Percentiles rank a stretch among this genome's conserved stretches.
These are phyloP conservation scores for Polyommatus iphigenia DNA, from an alignment of 2,888 invertebrate species.

Conservation along the genomic window DNA sequence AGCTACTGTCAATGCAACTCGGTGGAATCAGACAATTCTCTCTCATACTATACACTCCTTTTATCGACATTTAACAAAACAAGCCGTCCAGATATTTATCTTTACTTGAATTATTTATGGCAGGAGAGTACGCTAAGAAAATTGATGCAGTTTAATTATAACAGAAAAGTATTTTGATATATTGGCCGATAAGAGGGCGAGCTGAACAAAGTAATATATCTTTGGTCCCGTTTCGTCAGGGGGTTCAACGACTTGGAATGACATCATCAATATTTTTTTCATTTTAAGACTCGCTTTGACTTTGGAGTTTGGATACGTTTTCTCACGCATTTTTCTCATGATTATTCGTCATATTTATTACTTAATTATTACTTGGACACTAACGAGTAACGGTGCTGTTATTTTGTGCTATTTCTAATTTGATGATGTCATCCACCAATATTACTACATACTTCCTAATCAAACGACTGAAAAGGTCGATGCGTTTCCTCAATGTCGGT, in stretches of 20 bases:
- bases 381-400: too few relatives aligned
- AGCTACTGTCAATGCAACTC: not conserved
- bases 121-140: not conserved
- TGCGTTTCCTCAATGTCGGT: constrained; percentile 13
- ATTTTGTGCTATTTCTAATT: not conserved
- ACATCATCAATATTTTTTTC: constrained; percentile 45
- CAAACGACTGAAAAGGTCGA: constrained; percentile 6
- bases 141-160: constrained; percentile 10
- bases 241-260: constrained; percentile 45
- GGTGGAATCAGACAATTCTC: not conserved
- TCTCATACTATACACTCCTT: not conserved
- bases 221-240: constrained; percentile 37
- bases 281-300: constrained; percentile 29
- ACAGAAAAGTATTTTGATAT: constrained; percentile 7
- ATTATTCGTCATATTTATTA: constrained; percentile 11
- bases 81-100: not conserved
- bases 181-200: not conserved
- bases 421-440: constrained; percentile 8
- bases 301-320: not conserved
- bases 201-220: constrained; percentile 30
- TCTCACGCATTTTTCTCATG: constrained; percentile 9
- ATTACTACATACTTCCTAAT: not conserved
- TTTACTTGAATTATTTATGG: not conserved
- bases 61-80: not conserved
- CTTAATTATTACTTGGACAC: not conserved